phyloP scores from a whole-genome alignment of 2,888 invertebrate species.

The Augochlorella aurata region DNA sequence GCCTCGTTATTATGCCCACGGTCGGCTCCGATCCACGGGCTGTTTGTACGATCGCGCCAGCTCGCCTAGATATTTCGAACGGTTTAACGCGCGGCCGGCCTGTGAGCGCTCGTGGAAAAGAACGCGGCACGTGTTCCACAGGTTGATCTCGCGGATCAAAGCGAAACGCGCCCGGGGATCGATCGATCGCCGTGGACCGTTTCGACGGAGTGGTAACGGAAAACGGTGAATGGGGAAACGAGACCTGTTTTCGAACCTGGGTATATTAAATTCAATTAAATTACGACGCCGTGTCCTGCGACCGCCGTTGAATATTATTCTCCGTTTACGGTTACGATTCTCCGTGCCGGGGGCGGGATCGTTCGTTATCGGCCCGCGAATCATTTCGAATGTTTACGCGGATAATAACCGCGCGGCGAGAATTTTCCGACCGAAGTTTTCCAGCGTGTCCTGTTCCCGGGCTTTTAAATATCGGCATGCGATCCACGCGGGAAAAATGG shows the following conservation, averaged over 20 bases:
- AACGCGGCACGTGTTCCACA: slow-evolving; percentile 10
- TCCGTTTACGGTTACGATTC: not conserved
- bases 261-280: not conserved
- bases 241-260: not conserved
- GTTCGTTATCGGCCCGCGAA: not conserved
- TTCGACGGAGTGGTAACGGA: not conserved
- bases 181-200: not conserved
- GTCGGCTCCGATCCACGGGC: not conserved
- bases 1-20: slow-evolving; percentile 39
- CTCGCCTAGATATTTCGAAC: slow-evolving; percentile 1
- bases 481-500: not conserved
- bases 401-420: not conserved
- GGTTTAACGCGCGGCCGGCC: not conserved
- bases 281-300: not conserved
- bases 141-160: slow-evolving; percentile 9
- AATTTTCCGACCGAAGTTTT: not conserved
- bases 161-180: not conserved
- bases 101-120: not conserved
- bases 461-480: not conserved
- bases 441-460: not conserved
- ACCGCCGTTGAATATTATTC: not conserved
- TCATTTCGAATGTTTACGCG: slow-evolving; percentile 1
- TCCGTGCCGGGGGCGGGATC: not conserved
- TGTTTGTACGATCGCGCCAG: not conserved
- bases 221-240: not conserved